phyloP scores from a whole-genome alignment of 1,140 invertebrate genomes.

The Drosophila hydei region DNA sequence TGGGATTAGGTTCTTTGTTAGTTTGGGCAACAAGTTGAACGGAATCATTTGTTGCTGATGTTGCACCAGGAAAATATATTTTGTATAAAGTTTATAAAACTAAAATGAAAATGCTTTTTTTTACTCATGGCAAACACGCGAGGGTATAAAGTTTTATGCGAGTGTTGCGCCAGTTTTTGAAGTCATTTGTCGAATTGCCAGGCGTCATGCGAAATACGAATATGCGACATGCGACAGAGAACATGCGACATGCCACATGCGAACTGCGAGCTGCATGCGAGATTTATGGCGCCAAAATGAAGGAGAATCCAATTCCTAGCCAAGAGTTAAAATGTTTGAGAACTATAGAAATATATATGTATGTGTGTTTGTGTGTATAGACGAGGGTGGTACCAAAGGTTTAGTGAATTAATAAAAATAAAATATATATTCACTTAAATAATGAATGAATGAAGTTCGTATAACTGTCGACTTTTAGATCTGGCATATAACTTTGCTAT shows the following conservation, averaged over 20 bases:
- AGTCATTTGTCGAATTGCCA: slow-evolving; percentile 49
- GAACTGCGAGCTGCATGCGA: slow-evolving; percentile 19
- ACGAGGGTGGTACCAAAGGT: too few species aligned
- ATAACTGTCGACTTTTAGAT: too few species aligned
- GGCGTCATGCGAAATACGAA: slow-evolving; percentile 33
- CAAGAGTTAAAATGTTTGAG: slow-evolving; percentile 34
- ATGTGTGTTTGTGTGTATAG: too few species aligned
- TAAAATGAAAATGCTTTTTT: slow-evolving; percentile 26
- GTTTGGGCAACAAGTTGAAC: slow-evolving; percentile 39
- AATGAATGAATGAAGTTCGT: too few species aligned
- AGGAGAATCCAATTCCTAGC: slow-evolving; percentile 15
- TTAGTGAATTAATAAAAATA: too few species aligned
- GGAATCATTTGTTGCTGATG: slow-evolving; percentile 8
- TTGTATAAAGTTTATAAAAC: slow-evolving; percentile 2
- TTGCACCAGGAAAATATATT: neutral
- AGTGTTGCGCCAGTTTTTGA: slow-evolving; percentile 49
- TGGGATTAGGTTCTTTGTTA: too few species aligned
- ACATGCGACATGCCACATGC: too few species aligned
- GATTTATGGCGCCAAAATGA: slow-evolving; percentile 47
- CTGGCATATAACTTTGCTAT: too few species aligned
- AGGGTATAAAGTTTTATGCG: slow-evolving; percentile 45
- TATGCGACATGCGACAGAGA: slow-evolving; percentile 5
- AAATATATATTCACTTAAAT: too few species aligned
- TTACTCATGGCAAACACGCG: slow-evolving; percentile 32
- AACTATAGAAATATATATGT: slow-evolving; percentile 5